Conservation (phyloP, 2,888 invertebrate genomes). For the Prostheceraeus crozeri region DNA sequence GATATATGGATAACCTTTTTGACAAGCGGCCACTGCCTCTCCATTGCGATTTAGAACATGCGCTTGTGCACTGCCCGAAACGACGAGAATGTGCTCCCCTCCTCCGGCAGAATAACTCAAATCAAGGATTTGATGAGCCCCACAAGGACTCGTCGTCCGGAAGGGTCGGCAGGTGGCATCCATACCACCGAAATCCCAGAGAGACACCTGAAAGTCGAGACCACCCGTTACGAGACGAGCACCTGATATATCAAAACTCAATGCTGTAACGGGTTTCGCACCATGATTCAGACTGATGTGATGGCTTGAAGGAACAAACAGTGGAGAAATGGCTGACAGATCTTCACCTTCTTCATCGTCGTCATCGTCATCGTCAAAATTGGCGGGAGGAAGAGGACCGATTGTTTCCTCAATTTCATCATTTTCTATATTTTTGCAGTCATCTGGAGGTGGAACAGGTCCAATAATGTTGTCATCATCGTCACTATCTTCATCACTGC, state of each 20-base stretch:
- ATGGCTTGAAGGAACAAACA: constrained; percentile 21
- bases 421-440: too few relatives aligned
- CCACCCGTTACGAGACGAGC: constrained; percentile 82
- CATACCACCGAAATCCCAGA: constrained; percentile 99
- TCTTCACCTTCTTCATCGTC: constrained; percentile 19
- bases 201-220: constrained; percentile 85
- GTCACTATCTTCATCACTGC: too few relatives aligned
- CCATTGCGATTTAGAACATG: constrained; percentile 90
- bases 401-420: too few relatives aligned
- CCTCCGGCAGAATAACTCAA: constrained; percentile 78
- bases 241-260: constrained; percentile 86
- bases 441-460: too few relatives aligned
- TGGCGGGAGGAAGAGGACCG: not conserved
- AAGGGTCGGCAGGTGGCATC: constrained; percentile 82
- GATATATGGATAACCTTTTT: constrained; percentile 90
- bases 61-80: constrained; percentile 72
- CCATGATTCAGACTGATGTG: constrained; percentile 34
- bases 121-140: constrained; percentile 80
- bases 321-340: constrained; percentile 30
- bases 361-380: constrained; percentile 23
- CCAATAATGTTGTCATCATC: too few relatives aligned
- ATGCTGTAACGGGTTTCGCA: constrained; percentile 62
- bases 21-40: constrained; percentile 80
- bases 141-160: constrained; percentile 83
- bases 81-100: constrained; percentile 82